Evolutionary conservation across 2,113 vertebrate species (phyloP).

Genomic region (Macaca mulatta): DNA sequence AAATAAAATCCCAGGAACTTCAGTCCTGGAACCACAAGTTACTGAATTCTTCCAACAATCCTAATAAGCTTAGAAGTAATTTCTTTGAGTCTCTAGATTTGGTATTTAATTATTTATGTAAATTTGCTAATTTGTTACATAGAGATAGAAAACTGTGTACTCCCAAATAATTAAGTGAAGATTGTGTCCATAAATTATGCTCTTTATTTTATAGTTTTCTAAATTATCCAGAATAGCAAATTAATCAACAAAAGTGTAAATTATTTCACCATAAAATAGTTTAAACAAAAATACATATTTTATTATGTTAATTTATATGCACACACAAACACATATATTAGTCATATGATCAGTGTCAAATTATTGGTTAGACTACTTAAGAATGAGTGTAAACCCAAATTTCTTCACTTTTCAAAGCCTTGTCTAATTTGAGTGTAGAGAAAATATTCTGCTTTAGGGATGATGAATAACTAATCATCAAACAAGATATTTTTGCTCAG

Average conservation of each 20-base stretch:
- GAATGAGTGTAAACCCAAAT: not conserved
- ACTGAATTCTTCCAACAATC: not conserved
- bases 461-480: not conserved
- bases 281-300: not conserved
- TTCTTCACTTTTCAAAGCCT: not conserved
- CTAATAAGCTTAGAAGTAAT: not conserved
- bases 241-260: not conserved
- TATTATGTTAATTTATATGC: not conserved
- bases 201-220: not conserved
- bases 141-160: not conserved
- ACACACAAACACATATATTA: not conserved
- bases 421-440: not conserved
- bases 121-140: not conserved
- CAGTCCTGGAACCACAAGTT: not conserved
- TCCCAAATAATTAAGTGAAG: not conserved
- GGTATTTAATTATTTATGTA: not conserved
- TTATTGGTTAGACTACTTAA: not conserved
- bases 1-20: not conserved
- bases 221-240: not conserved
- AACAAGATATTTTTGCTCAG: not conserved
- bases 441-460: not conserved
- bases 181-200: not conserved
- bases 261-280: not conserved
- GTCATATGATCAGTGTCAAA: not conserved
- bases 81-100: not conserved